Percentiles rank a stretch among this genome's conserved stretches.
These are phyloP conservation scores for Hyposoter dolosus DNA, from an alignment of 2,888 invertebrate species.

Conservation along the genomic window DNA sequence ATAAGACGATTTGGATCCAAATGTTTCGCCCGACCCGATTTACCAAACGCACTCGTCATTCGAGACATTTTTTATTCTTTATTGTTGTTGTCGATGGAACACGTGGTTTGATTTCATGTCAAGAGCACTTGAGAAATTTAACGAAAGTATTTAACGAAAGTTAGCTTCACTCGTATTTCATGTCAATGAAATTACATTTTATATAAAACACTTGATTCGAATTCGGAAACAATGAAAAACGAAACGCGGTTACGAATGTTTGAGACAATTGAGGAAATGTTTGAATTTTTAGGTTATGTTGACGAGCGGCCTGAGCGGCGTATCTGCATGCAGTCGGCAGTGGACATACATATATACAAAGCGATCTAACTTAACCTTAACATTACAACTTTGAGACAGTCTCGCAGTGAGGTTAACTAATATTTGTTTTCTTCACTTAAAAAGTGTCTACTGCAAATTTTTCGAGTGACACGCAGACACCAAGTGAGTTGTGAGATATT, in stretches of 20 bases:
- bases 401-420: background rate
- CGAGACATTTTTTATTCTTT: constrained; percentile 24
- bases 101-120: constrained; percentile 18
- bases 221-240: background rate
- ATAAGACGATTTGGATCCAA: constrained; percentile 82
- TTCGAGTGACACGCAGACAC: background rate
- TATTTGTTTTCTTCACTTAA: background rate
- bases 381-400: too few species aligned
- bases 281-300: background rate
- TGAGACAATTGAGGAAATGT: background rate
- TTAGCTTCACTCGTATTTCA: too few species aligned
- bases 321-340: too few species aligned
- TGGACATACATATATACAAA: too few species aligned
- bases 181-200: background rate
- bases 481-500: background rate
- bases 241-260: background rate
- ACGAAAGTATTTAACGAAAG: background rate
- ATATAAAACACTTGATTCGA: background rate
- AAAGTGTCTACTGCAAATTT: background rate
- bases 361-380: too few species aligned
- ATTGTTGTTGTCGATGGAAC: constrained; percentile 4
- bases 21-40: constrained; percentile 74
- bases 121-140: background rate
- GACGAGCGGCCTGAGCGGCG: too few species aligned
- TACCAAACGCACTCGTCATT: background rate